Base-by-base conservation (phyloP, 2,888 invertebrate genomes). In the Athalia rosae region DNA sequence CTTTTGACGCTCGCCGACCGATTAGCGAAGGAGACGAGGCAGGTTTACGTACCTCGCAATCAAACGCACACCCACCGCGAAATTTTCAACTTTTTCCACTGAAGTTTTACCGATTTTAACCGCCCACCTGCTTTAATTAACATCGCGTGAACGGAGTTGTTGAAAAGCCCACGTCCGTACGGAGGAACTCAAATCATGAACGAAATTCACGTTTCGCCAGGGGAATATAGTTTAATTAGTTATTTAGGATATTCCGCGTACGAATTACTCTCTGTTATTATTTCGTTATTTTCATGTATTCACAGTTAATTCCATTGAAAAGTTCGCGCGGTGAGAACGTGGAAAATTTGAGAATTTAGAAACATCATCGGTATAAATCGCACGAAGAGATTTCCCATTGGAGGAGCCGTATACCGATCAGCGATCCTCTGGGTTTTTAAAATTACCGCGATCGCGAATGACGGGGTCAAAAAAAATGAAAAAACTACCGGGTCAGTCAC, bases 161-260 rank as follows among this genome's bases (percentile, higher is more conserved):
- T 71, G 58, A n/a, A n/a, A 58, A 43, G 45, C n/a, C 43, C 71
- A 45, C 56, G 71, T 71, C 56, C 71, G 71, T 71, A 71, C 56
- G 45, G 56, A 45, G 71, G 71, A 71, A 71, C 58, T 56, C 58
- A 71, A 43, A 71, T 71, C 43, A 13, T 15, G 58, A 45, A 67
- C 15, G 11, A 63, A 11, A 41, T 15, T 4, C n/a, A 56, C 58
- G n/a, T 41, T 28, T 28, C 62, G 41, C 41, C 4, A 41, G 8
- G 4, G 15, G 8, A 9, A 47, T 13, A 15, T 4, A 64, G 8
- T 48, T 13, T 13, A 4, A 66, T 15, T 45, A n/a, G 47, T 63
- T 8, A 15, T 4, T 63, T 48, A 15, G 50, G 48, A 66, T 2
- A 28, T 28, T 28, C 28, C 28, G 28, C 28, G 28, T 28, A n/a